Base-by-base conservation (phyloP, 1,140 invertebrate species). In the Eumaeus atala region DNA sequence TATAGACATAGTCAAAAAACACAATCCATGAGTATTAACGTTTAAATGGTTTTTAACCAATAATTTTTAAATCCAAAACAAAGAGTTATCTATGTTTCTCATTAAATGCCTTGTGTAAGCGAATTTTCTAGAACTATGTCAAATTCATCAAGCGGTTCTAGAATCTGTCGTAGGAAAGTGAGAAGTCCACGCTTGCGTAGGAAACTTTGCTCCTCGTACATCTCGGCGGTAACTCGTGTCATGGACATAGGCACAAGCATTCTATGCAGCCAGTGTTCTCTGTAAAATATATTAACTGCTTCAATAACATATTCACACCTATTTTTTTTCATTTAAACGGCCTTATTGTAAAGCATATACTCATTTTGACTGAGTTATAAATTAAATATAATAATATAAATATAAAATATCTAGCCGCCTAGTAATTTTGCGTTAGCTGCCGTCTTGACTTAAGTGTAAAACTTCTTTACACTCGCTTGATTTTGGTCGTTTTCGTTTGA, bases 201-300 rank as follows among this genome's bases (percentile, higher is more conserved):
- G 84, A 99, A 99, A 47, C 97, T 98, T 61, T 93, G 91, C 72
- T 98, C 97, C 77, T 99, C 97, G 70, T 98, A 99, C 95, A 99
- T 97, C 70, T 97, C 95, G 3, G 89, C 78, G 0, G 97, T 97
- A 0, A 96, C 92, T 48, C 95, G 92, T 11, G 94, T 94, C 59
- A 92, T 88, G 3, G 96, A 93, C 91, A 99, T 94, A 28, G 96
- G 93, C 14, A 93, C 91, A 11, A 99, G 85, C 90, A 98, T 95
- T 56, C 93, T 91, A 72, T 97, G 95, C 53, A 99, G 88, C 72
- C 96, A 91, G 78, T 97, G 96, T 84, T 99, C 97, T 72, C 97
- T 98, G 87, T 59, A 64, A 69, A 0, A 35, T 58, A 63, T 54
- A 67, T 58, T 56, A 62, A 56, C 47, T 38, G 49, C 50, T 49